Percentiles rank a stretch among this genome's conserved stretches.
These are phyloP conservation scores for Ophion obscuratus DNA, from an alignment of 2,888 invertebrate species.

Conservation along the genomic window DNA sequence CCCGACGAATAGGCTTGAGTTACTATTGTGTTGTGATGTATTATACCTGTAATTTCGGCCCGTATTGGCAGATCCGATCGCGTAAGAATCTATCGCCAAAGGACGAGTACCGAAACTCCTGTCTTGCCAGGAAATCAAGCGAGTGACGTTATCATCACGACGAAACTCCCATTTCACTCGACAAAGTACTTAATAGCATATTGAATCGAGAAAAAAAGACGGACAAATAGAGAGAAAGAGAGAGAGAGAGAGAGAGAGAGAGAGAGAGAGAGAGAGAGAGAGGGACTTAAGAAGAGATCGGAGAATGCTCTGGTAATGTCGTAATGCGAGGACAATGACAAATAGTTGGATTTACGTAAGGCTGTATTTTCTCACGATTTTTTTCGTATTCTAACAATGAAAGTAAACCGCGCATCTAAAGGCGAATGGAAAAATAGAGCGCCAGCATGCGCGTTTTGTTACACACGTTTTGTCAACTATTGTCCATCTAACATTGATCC, in stretches of 20 bases:
- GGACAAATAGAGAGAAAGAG: no score
- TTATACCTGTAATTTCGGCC: constrained; percentile 82
- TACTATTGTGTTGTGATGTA: constrained; percentile 78
- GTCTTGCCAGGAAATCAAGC: constrained; percentile 40
- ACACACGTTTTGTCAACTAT: constrained; percentile 54
- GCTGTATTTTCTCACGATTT: constrained; percentile 64
- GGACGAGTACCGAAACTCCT: constrained; percentile 52
- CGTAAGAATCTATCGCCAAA: background rate
- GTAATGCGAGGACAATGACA: constrained; percentile 55
- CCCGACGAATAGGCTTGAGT: constrained; percentile 76
- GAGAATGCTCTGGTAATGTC: constrained; percentile 35
- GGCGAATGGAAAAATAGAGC: constrained; percentile 36
- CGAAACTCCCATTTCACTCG: constrained; percentile 48
- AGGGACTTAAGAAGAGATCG: constrained; percentile 18
- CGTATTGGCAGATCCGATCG: constrained; percentile 80
- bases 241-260: no score
- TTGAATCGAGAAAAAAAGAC: constrained; percentile 5
- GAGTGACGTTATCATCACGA: constrained; percentile 43
- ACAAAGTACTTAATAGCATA: constrained; percentile 25
- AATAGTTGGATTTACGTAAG: constrained; percentile 71
- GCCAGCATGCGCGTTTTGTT: constrained; percentile 64
- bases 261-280: no score
- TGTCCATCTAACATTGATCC: constrained; percentile 61
- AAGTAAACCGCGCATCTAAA: constrained; percentile 7
- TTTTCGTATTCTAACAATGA: constrained; percentile 66